Evolutionary conservation across 1,140 invertebrate species (phyloP), one percentile per base, ranked within the genome.

Genomic region (Brachionus paranguensis): DNA sequence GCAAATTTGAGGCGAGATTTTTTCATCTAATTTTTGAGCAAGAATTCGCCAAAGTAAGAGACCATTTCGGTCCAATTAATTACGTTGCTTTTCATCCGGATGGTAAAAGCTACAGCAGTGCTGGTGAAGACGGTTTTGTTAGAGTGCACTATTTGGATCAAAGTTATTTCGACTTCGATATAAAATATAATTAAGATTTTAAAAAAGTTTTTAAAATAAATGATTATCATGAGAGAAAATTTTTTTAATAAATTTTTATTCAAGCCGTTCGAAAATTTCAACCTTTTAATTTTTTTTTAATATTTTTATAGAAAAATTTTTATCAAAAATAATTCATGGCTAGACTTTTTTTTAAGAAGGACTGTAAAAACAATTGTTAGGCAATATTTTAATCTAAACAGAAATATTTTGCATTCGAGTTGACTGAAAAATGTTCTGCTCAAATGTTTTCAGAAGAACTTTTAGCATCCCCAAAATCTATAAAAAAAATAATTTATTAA

Each of bases 11-110:
- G 89, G 96, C 97, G 3, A 92, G 96, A 65, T 97, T 99, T 89
- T 99, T 95, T 92, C 97, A 99, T 90, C 89, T 99, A 64, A 93
- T 99, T n/a, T 99, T 98, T 89, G 97, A 99, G 91, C 97, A 99
- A 90, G 98, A 99, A 90, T 99, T 99, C 90, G 97, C 94, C 0
- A 91, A 96, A 79, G 93, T 99, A 0, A 99, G 99, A 89, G 97
- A 97, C 72, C 98, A 99, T 91, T 99, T 99, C 88, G 98, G 98
- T 86, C 98, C 98, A 1, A 99, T 99, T 86, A 99, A 99, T 91
- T 96, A 95, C 89, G 92, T 99, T 78, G 94, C 95, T 64, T 99
- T 99, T 90, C 96, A 99, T 91, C 98, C 98, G 11, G 95, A 97
- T 91, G 98, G 98, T 50, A 95, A 94, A 87, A 95, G 95, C 88